Conservation (phyloP, 30 jellyfish, hydroid and myxozoan genomes). For the Rhopilema esculentum region DNA sequence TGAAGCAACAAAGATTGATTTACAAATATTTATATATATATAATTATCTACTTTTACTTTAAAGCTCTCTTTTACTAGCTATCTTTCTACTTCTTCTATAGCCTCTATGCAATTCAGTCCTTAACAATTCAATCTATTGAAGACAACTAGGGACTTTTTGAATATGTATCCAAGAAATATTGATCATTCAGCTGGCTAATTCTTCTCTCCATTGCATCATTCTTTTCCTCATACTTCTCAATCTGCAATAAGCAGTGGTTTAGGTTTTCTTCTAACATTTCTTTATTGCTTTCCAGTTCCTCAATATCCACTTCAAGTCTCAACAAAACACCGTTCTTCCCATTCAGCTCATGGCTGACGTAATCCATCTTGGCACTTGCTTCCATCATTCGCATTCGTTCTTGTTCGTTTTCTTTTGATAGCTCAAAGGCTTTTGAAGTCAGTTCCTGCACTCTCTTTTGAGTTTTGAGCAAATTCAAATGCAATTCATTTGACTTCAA, state of each 20-base stretch:
- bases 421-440: slow-evolving; percentile 43
- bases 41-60: too few relatives aligned
- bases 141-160: not conserved
- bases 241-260: slow-evolving; percentile 19
- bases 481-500: slow-evolving; percentile 35
- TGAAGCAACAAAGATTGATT: too few relatives aligned
- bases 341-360: slow-evolving; percentile 64
- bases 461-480: slow-evolving; percentile 39
- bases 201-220: slow-evolving; percentile 21
- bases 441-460: slow-evolving; percentile 63
- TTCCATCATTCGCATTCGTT: not conserved
- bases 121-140: not conserved
- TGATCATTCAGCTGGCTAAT: slow-evolving; percentile 31
- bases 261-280: slow-evolving; percentile 45
- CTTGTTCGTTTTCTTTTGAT: slow-evolving; percentile 42
- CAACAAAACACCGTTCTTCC: slow-evolving; percentile 56
- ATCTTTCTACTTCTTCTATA: too few relatives aligned
- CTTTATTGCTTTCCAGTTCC: slow-evolving; percentile 50
- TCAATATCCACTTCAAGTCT: slow-evolving; percentile 47
- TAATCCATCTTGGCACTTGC: slow-evolving; percentile 60
- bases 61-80: too few relatives aligned
- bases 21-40: too few relatives aligned
- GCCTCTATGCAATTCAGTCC: too few relatives aligned
- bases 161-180: slow-evolving; percentile 2
- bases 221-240: slow-evolving; percentile 21